phyloP scores from a whole-genome alignment of 35 echinoderm and acorn worm genomes.

The Eucidaris tribuloides region DNA sequence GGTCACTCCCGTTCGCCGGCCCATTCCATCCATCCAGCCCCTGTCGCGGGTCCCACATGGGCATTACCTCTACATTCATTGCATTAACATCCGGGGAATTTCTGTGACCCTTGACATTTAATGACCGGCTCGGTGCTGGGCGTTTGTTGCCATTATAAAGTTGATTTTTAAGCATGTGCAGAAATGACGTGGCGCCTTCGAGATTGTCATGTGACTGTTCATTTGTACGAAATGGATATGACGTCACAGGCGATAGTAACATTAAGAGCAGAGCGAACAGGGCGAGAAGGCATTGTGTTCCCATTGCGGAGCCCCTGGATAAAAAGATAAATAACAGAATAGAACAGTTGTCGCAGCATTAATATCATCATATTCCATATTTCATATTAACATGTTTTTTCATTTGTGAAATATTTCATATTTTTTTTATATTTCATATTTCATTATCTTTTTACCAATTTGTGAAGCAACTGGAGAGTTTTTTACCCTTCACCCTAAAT shows the following conservation, averaged over 20 bases:
- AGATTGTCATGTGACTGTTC: slow-evolving; percentile 12
- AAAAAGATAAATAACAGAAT: no score
- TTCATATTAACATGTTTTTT: no score
- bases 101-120: neutral
- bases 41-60: neutral
- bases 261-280: slow-evolving; percentile 12
- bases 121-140: neutral
- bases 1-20: neutral
- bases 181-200: neutral
- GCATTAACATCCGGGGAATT: neutral
- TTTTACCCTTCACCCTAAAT: no score
- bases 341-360: no score
- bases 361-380: no score
- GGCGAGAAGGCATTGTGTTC: slow-evolving; percentile 22
- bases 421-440: no score
- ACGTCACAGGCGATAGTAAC: slow-evolving; percentile 18
- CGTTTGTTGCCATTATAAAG: neutral
- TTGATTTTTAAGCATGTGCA: slow-evolving; percentile 18
- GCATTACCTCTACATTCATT: neutral
- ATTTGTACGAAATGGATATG: neutral
- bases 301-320: slow-evolving; percentile 26
- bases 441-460: no score
- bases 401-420: no score
- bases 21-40: neutral
- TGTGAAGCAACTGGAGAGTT: no score